A percentile compares a stretch with the other conserved stretches of the same genome.
Conservation (phyloP, 2,113 vertebrate genomes). For the Ceuthmochares aereus region DNA sequence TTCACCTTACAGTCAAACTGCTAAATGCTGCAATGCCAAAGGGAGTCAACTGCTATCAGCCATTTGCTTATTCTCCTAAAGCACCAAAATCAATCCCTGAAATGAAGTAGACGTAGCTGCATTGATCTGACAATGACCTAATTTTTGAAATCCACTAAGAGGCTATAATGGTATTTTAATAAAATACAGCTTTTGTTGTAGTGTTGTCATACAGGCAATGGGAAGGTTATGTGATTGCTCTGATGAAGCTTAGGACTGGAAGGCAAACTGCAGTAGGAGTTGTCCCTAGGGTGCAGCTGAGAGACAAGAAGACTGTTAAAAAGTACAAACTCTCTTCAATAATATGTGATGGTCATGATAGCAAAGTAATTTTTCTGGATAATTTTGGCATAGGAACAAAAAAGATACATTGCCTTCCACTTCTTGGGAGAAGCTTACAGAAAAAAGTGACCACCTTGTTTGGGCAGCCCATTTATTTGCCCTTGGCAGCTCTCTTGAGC, state of each 20-base stretch:
- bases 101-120: slow-evolving; percentile 26
- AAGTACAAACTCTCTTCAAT: slow-evolving; percentile 7
- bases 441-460: not conserved
- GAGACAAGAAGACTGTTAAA: not conserved
- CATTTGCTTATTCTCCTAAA: slow-evolving; percentile 33
- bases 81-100: slow-evolving; percentile 43
- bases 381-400: not conserved
- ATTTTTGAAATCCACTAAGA: slow-evolving; percentile 42
- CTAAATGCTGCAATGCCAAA: not conserved
- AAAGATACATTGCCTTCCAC: not conserved
- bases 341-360: not conserved
- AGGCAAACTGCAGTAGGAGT: not conserved
- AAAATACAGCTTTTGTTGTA: not conserved
- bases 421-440: not conserved
- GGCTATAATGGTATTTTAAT: slow-evolving; percentile 28
- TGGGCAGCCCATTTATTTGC: not conserved
- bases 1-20: not conserved
- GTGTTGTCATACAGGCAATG: not conserved
- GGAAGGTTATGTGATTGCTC: not conserved
- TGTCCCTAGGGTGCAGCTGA: not conserved
- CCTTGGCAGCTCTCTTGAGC: not conserved
- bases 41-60: not conserved
- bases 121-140: slow-evolving; percentile 40
- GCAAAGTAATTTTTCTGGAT: not conserved
- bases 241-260: not conserved